Base-by-base conservation (phyloP, 2,797 vertebrate species). In the Anguilla obscura region DNA sequence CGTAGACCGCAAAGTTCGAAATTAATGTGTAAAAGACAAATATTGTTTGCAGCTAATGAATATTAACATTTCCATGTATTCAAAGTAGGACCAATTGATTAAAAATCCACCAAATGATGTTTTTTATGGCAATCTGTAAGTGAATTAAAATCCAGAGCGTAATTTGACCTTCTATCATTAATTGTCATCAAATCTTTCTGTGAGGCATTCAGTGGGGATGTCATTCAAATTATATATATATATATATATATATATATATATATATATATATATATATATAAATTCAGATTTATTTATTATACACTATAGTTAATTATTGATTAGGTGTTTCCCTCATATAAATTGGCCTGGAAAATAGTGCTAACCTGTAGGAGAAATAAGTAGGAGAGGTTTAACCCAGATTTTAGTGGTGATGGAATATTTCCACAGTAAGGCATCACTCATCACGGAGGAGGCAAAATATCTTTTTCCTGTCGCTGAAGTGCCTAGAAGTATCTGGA, bases 131-230 rank as follows among this genome's bases (percentile, higher is more conserved):
- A 82, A 45, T 6, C 18, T n/a, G 79, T 36, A 8, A 79, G 36
- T 24, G 40, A 50, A 82, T 48, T 82, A n/a, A 14, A 79, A 45
- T 45, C 74, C 45, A 6, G 36, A 79, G 74, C 4, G 74, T 79
- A 79, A 79, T 79, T 79, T 79, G 74, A 79, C 74, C 14, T 45
- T 79, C 74, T 79, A 79, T 3, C 74, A 40, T 79, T 79, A 82
- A 82, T 50, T 50, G 79, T 48, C 21, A 21, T 24, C 9, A 9
- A 48, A 48, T 50, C 45, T 24, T 48, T 82, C 45, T n/a, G 45
- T n/a, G 16, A 82, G 79, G 79, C 24, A 50, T 82, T 82, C 79
- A 50, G 74, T 50, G 21, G 79, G 79, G 79, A 82, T 48, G 45
- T 50, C 40, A 82, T 50, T 82, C 79, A 50, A 50, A 82, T 48